phyloP scores from a whole-genome alignment of 2,888 invertebrate genomes.

The Rhodophaea formosa region DNA sequence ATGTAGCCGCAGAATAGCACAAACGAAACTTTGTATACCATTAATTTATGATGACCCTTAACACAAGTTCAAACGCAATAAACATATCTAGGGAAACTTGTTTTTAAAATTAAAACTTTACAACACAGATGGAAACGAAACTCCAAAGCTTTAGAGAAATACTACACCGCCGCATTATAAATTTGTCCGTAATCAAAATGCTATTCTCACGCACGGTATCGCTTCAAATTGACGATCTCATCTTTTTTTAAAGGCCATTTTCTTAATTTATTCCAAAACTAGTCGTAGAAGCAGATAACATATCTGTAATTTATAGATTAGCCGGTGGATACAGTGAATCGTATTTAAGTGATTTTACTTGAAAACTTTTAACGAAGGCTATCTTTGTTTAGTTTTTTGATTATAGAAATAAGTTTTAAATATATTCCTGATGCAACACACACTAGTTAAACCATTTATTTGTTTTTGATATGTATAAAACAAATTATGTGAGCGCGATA shows the following conservation, averaged over 20 bases:
- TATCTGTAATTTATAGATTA: conserved; percentile 56
- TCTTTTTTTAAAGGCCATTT: conserved; percentile 38
- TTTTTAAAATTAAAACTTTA: background rate
- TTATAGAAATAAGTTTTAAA: background rate
- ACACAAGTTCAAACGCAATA: background rate
- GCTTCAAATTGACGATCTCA: conserved; percentile 31
- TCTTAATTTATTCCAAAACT: conserved; percentile 50
- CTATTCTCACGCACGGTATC: conserved; percentile 37
- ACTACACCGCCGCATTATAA: conserved; percentile 20
- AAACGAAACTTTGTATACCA: background rate
- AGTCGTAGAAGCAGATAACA: conserved; percentile 49
- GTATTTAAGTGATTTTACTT: conserved; percentile 43
- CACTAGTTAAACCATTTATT: background rate
- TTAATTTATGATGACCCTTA: background rate
- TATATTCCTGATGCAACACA: background rate
- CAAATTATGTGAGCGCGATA: background rate
- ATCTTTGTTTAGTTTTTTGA: conserved; percentile 11
- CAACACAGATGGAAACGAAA: background rate
- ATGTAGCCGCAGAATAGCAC: too few relatives aligned
- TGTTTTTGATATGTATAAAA: background rate
- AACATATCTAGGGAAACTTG: background rate
- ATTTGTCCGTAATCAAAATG: conserved; percentile 22
- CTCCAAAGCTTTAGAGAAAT: conserved; percentile 8
- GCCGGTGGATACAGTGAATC: conserved; percentile 41
- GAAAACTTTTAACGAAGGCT: conserved; percentile 31